Evolutionary conservation across 2,888 invertebrate species (phyloP), one percentile per base, ranked within the genome.

Genomic region (Spatulosminthurus flaviceps): DNA sequence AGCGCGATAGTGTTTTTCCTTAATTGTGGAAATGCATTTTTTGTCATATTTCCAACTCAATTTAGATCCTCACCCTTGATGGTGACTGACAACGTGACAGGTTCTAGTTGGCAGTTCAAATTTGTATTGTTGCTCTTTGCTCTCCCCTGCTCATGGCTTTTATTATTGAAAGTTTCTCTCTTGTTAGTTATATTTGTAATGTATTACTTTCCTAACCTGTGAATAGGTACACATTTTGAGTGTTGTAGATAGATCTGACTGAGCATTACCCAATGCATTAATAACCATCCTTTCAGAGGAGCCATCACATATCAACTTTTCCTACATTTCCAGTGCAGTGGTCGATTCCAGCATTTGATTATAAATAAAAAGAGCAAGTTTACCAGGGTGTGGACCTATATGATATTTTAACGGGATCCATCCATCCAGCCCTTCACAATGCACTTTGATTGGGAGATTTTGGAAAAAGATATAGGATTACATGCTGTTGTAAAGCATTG

Each of bases 91-190:
- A 29, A 28, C 28, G 29, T 26, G 67, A 64, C 64, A 70, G 70
- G 41, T 29, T 19, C 70, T 41, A 29, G 21, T 21, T 41, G 41
- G 21, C 70, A 72, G 43, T 26, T 72, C 71, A 72, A 42, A 42
- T 43, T 72, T 72, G 43, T 43, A 22, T 43, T 43, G 43, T 72
- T 72, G 41, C n/a, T 72, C 42, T 51, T 51, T 51, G 34, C 16
- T 13, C 51, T 16, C 5, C 51, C 16, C 7, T 51, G 16, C 51
- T 2, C 16, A n/a, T 9, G 2, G 16, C 16, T 51, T 34, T 19
- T 16, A 19, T 51, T 5, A 13, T 5, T 16, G 51, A 41, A 41
- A 41, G 41, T 9, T 7, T 7, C 7, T 13, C 9, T 41, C 13
- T 7, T 9, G 7, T 7, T 51, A 19, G 7, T 51, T 51, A 11